Evolutionary conservation across 2,797 vertebrate genomes (phyloP).

Genomic region (Glossophaga mutica): DNA sequence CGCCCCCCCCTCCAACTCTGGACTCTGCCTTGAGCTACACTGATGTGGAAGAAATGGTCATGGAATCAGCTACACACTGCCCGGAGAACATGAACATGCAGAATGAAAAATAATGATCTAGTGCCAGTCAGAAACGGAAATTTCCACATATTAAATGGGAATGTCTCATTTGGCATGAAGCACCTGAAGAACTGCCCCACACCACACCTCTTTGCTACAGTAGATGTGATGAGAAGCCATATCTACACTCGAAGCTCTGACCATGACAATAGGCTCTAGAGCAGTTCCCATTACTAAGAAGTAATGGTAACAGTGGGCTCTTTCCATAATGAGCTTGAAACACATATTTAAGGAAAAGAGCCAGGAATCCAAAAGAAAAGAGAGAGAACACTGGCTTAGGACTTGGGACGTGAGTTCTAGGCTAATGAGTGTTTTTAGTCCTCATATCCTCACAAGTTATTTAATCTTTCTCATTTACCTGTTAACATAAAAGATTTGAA

Average conservation of each 20-base stretch:
- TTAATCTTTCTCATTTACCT: not conserved
- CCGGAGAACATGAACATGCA: not conserved
- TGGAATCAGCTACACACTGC: not conserved
- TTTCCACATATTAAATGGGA: not conserved
- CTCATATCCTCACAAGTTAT: not conserved
- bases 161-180: not conserved
- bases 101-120: not conserved
- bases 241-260: not conserved
- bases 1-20: accelerated
- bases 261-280: not conserved
- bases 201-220: not conserved
- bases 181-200: not conserved
- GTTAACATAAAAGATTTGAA: not conserved
- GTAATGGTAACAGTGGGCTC: not conserved
- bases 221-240: not conserved
- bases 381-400: accelerated
- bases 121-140: not conserved
- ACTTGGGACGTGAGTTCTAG: no score
- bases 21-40: not conserved
- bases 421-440: not conserved
- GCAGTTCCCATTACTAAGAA: not conserved
- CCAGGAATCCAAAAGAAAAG: no score
- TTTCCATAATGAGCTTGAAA: not conserved
- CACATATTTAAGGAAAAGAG: not conserved
- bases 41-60: not conserved